Evolutionary conservation across 2,888 invertebrate genomes (phyloP).

Genomic region (Eupithecia inturbata): DNA sequence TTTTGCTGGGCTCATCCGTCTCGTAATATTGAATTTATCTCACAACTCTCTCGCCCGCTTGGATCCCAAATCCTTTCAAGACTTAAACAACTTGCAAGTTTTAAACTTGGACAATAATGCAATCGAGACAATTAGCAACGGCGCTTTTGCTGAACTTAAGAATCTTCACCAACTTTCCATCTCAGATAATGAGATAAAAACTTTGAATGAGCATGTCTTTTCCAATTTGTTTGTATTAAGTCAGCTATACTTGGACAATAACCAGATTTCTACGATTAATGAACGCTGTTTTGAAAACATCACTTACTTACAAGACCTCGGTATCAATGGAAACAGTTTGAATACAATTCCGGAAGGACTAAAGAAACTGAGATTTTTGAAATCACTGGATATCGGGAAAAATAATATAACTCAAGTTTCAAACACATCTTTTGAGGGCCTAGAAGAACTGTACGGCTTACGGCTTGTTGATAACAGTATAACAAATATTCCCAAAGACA

Average conservation of each 20-base stretch:
- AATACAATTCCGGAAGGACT: conserved; percentile 87
- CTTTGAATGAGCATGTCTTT: conserved; percentile 87
- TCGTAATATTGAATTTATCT: conserved; percentile 89
- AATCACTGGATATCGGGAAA: conserved; percentile 91
- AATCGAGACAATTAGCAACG: conserved; percentile 88
- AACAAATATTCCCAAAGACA: conserved; percentile 88
- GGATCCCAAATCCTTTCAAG: conserved; percentile 89
- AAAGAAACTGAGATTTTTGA: conserved; percentile 86
- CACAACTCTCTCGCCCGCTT: conserved; percentile 88
- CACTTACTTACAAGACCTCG: conserved; percentile 90
- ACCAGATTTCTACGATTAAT: conserved; percentile 87
- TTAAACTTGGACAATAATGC: conserved; percentile 89
- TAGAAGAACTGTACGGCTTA: conserved; percentile 89
- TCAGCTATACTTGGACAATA: conserved; percentile 89
- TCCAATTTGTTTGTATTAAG: conserved; percentile 89
- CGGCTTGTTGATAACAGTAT: conserved; percentile 92
- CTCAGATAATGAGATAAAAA: conserved; percentile 87
- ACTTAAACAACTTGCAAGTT: conserved; percentile 89
- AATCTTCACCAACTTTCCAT: conserved; percentile 90
- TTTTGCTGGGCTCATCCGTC: conserved; percentile 88
- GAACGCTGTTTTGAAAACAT: conserved; percentile 89
- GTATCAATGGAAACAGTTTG: conserved; percentile 89
- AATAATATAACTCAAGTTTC: conserved; percentile 89
- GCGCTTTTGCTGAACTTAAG: conserved; percentile 89
- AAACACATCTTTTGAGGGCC: conserved; percentile 89